Conservation (phyloP, 2,113 vertebrate species). For the Crypturellus undulatus region DNA sequence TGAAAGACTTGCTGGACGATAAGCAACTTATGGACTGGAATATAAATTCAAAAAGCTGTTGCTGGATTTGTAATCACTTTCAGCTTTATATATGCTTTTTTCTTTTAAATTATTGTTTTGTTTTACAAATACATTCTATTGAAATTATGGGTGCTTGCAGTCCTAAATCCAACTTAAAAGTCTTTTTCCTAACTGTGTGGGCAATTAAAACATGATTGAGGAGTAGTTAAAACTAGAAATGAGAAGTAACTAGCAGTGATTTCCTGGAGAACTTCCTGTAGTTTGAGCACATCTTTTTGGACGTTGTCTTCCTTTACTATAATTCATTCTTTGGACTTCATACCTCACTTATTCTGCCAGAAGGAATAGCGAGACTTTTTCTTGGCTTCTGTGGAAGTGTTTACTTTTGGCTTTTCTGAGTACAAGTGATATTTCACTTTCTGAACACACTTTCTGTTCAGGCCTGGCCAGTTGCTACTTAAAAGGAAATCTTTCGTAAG, state of each 20-base stretch:
- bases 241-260: not conserved
- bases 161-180: not conserved
- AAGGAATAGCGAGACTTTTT: slow-evolving; percentile 5
- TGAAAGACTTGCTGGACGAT: not conserved
- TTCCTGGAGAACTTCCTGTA: not conserved
- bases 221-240: not conserved
- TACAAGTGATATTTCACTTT: slow-evolving; percentile 20
- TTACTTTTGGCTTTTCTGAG: slow-evolving; percentile 19
- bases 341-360: not conserved
- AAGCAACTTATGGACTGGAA: not conserved
- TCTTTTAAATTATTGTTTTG: not conserved
- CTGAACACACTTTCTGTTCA: not conserved
- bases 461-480: not conserved
- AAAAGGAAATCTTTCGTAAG: not conserved
- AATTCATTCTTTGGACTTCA: not conserved
- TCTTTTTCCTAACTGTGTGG: not conserved
- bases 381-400: slow-evolving; percentile 1
- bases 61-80: not conserved
- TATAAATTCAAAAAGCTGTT: not conserved
- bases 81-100: not conserved
- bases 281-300: not conserved
- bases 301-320: not conserved
- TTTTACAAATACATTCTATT: not conserved
- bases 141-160: not conserved
- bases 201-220: not conserved